phyloP scores from a whole-genome alignment of 2,888 invertebrate species.

The Cristatella mucedo region DNA sequence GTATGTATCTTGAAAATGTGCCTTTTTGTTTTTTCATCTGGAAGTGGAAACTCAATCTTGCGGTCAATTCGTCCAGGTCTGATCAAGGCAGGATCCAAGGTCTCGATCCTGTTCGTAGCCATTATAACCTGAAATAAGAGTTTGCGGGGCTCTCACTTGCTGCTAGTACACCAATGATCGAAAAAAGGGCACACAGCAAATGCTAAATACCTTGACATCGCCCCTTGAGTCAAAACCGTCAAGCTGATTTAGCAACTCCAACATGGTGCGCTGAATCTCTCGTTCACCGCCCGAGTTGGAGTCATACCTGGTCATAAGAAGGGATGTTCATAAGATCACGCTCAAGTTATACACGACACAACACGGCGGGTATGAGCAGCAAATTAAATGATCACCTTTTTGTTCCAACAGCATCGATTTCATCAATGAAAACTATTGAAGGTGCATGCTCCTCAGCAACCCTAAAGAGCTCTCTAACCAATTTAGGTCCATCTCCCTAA shows the following conservation, averaged over 20 bases:
- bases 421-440: slow-evolving; percentile 97
- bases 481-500: slow-evolving; percentile 90
- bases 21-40: slow-evolving; percentile 85
- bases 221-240: slow-evolving; percentile 94
- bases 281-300: slow-evolving; percentile 98
- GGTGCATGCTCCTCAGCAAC: slow-evolving; percentile 99
- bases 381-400: too few species aligned
- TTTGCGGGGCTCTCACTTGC: too few species aligned
- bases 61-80: slow-evolving; percentile 96
- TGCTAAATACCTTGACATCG: slow-evolving; percentile 63
- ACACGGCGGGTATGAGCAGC: too few species aligned
- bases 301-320: slow-evolving; percentile 55
- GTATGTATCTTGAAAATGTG: slow-evolving; percentile 96
- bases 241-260: slow-evolving; percentile 90
- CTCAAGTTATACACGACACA: too few species aligned
- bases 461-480: slow-evolving; percentile 88
- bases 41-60: slow-evolving; percentile 96
- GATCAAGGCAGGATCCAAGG: slow-evolving; percentile 91
- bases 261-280: slow-evolving; percentile 98
- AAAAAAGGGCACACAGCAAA: not conserved
- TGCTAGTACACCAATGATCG: not conserved
- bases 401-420: slow-evolving; percentile 97
- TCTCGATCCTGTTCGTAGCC: slow-evolving; percentile 66
- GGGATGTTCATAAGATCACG: too few species aligned
- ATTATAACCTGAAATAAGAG: slow-evolving; percentile 31